phyloP scores from a whole-genome alignment of 2,113 vertebrate genomes.

The Haemorhous mexicanus region DNA sequence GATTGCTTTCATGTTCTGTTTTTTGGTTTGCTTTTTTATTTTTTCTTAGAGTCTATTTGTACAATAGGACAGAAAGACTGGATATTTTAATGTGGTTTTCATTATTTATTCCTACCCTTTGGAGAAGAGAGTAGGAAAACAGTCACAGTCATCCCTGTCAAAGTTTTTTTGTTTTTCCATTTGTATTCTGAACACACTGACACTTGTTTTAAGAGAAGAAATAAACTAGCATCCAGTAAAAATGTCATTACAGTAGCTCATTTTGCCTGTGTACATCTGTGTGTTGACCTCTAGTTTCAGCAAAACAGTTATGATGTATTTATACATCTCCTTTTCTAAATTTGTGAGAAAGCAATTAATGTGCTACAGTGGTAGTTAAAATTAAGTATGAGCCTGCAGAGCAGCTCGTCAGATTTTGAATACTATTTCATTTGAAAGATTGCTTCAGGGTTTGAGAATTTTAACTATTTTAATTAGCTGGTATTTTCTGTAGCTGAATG shows the following conservation, averaged over 20 bases:
- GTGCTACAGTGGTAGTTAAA: slow-evolving; percentile 59
- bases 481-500: slow-evolving; percentile 52
- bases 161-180: slow-evolving; percentile 21
- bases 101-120: slow-evolving; percentile 13
- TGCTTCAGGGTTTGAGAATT: slow-evolving; percentile 62
- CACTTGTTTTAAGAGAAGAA: slow-evolving; percentile 52
- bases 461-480: slow-evolving; percentile 69
- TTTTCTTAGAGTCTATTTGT: background rate
- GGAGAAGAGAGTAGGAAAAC: background rate
- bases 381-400: slow-evolving; percentile 65
- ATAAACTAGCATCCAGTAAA: slow-evolving; percentile 45
- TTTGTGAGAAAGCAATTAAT: slow-evolving; percentile 69
- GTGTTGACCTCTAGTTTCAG: slow-evolving; percentile 55
- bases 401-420: slow-evolving; percentile 63
- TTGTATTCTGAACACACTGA: slow-evolving; percentile 35
- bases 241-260: slow-evolving; percentile 46
- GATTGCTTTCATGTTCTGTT: background rate
- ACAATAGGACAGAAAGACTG: background rate
- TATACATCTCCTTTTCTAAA: slow-evolving; percentile 49
- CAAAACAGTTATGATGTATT: slow-evolving; percentile 46
- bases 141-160: background rate
- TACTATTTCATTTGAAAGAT: slow-evolving; percentile 64
- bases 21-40: background rate
- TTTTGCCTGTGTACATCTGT: slow-evolving; percentile 22
- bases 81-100: slow-evolving; percentile 29